These are phyloP conservation scores for Periphyllus acericola DNA, from an alignment of 2,888 invertebrate genomes.

Conservation along the genomic window DNA sequence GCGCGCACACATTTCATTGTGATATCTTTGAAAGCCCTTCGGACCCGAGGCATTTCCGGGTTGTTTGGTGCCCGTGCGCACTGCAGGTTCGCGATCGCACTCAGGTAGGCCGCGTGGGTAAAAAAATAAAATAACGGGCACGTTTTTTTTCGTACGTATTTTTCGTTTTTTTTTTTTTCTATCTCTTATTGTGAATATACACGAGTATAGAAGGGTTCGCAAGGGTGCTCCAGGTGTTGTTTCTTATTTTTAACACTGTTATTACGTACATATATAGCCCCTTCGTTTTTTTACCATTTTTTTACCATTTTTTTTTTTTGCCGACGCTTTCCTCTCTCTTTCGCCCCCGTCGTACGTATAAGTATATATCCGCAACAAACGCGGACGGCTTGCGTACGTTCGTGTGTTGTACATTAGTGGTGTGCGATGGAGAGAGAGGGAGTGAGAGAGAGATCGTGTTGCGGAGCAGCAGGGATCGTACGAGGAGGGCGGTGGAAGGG, in stretches of 20 bases:
- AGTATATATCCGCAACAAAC: background rate
- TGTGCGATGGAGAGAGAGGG: conserved; percentile 34
- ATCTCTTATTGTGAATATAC: conserved; percentile 32
- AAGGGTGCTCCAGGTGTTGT: conserved; percentile 62
- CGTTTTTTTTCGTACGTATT: conserved; percentile 29
- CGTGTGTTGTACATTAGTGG: background rate
- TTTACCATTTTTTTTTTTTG: background rate
- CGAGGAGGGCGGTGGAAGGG: background rate
- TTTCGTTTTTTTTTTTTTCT: conserved; percentile 39
- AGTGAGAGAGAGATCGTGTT: too few species aligned
- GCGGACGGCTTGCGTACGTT: background rate
- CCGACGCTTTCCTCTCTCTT: background rate
- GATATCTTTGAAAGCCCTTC: conserved; percentile 46
- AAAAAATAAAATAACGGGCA: conserved; percentile 44
- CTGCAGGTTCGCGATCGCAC: conserved; percentile 45
- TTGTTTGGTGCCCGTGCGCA: conserved; percentile 6
- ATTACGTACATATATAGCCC: conserved; percentile 44
- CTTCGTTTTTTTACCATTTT: conserved; percentile 3
- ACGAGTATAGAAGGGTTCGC: conserved; percentile 41
- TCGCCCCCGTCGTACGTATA: conserved; percentile 17
- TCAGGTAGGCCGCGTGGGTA: conserved; percentile 7
- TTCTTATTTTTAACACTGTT: conserved; percentile 62
- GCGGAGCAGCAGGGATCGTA: background rate
- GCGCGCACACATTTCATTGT: background rate
- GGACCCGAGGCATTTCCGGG: conserved; percentile 47